A percentile compares a stretch with the other conserved stretches of the same genome.
These are phyloP conservation scores for Helleia helle DNA, from an alignment of 2,888 invertebrate genomes.

Conservation along the genomic window DNA sequence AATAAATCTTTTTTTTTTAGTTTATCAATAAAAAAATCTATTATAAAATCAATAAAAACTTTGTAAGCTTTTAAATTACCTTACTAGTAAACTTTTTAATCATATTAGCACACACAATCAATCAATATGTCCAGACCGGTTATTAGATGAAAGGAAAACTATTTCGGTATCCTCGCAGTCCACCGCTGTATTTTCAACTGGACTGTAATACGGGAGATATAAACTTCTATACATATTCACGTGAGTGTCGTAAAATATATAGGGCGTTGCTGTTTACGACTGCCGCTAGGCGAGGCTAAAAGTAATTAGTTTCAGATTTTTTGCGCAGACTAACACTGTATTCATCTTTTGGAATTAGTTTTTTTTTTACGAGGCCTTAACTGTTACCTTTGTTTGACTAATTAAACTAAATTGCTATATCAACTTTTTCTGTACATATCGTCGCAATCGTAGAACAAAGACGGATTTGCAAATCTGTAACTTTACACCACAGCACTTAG, in stretches of 20 bases:
- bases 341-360: no score
- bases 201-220: conserved; percentile 41
- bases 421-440: no score
- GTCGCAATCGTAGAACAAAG: no score
- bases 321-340: neutral
- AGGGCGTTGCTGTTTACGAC: conserved; percentile 38
- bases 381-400: no score
- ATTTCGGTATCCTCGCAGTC: conserved; percentile 22
- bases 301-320: neutral
- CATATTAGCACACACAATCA: neutral
- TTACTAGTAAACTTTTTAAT: neutral
- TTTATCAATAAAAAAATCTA: no score
- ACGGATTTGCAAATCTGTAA: no score
- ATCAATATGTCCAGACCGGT: neutral
- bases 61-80: no score
- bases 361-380: no score
- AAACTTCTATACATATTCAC: conserved; percentile 50
- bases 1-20: no score
- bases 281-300: conserved; percentile 1
- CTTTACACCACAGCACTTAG: no score
- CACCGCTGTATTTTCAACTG: conserved; percentile 36
- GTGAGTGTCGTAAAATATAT: conserved; percentile 52
- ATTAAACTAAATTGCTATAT: no score
- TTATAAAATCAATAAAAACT: no score
- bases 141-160: conserved; percentile 11